Conservation (phyloP, 2,888 invertebrate species). For the Amblyteles armatorius region DNA sequence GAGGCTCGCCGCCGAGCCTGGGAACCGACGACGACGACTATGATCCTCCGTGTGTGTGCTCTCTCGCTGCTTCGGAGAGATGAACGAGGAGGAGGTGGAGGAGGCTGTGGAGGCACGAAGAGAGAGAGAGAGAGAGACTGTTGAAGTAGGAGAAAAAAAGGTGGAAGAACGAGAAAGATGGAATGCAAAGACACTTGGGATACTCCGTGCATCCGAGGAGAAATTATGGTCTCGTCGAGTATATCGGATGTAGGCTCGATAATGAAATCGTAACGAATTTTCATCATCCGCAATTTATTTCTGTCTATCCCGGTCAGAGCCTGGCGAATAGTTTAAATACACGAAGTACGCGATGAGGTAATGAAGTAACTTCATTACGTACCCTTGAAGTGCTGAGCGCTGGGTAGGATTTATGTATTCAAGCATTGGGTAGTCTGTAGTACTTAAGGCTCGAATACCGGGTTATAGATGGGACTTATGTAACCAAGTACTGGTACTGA, state of each 20-base stretch:
- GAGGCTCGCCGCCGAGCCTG: slow-evolving; percentile 75
- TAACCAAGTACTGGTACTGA: no score
- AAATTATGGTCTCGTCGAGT: slow-evolving; percentile 55
- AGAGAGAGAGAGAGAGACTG: slow-evolving; percentile 57
- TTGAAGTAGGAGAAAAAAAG: slow-evolving; percentile 52
- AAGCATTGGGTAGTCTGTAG: not conserved
- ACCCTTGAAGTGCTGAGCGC: not conserved
- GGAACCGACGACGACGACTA: slow-evolving; percentile 71
- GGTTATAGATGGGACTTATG: not conserved
- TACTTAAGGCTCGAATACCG: not conserved
- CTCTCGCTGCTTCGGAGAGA: slow-evolving; percentile 43
- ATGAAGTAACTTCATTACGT: not conserved
- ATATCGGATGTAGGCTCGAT: slow-evolving; percentile 34
- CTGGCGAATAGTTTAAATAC: no score
- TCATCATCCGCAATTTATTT: not conserved
- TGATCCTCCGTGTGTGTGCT: slow-evolving; percentile 52
- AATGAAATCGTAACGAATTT: slow-evolving; percentile 39
- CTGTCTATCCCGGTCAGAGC: no score
- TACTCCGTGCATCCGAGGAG: slow-evolving; percentile 35
- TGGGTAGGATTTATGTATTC: not conserved
- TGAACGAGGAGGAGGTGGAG: slow-evolving; percentile 56
- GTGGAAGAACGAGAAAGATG: slow-evolving; percentile 41
- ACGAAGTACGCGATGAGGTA: not conserved
- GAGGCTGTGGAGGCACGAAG: slow-evolving; percentile 38
- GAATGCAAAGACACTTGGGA: slow-evolving; percentile 39